phyloP scores from a whole-genome alignment of 2,113 vertebrate genomes.

The Aptenodytes patagonicus region DNA sequence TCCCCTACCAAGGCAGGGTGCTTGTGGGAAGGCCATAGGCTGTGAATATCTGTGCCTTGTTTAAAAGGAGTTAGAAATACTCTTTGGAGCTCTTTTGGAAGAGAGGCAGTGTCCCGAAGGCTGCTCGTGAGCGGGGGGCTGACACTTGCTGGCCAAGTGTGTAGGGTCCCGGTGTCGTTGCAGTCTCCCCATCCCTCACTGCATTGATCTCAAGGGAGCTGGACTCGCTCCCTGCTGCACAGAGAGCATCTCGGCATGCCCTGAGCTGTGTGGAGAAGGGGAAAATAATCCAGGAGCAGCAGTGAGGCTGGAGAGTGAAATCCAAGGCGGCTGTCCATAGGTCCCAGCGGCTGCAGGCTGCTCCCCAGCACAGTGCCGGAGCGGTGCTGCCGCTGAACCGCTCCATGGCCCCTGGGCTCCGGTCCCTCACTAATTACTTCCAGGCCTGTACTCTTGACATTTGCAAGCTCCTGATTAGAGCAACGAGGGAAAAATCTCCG shows the following conservation, averaged over 20 bases:
- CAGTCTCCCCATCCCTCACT: neutral
- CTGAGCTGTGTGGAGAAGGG: neutral
- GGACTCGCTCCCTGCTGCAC: neutral
- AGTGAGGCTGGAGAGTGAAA: neutral
- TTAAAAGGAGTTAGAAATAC: neutral
- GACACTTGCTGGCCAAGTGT: neutral
- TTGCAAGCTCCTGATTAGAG: slow-evolving; percentile 66
- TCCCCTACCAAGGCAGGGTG: neutral
- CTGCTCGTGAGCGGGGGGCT: fast-evolving
- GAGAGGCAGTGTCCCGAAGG: neutral
- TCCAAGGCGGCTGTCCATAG: fast-evolving
- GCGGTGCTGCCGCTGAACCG: neutral
- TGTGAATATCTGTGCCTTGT: neutral
- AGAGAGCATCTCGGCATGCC: neutral
- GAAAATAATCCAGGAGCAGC: neutral
- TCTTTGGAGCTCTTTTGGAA: neutral
- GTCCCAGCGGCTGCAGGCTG: neutral
- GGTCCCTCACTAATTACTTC: slow-evolving; percentile 56
- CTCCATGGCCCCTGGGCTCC: fast-evolving
- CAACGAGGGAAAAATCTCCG: slow-evolving; percentile 44
- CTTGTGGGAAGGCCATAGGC: neutral
- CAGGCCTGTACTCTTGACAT: slow-evolving; percentile 54
- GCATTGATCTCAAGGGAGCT: neutral
- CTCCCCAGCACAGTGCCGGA: neutral
- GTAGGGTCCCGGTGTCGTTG: fast-evolving